Evolutionary conservation across 1,140 invertebrate species (phyloP).

Genomic region (Limonius californicus): DNA sequence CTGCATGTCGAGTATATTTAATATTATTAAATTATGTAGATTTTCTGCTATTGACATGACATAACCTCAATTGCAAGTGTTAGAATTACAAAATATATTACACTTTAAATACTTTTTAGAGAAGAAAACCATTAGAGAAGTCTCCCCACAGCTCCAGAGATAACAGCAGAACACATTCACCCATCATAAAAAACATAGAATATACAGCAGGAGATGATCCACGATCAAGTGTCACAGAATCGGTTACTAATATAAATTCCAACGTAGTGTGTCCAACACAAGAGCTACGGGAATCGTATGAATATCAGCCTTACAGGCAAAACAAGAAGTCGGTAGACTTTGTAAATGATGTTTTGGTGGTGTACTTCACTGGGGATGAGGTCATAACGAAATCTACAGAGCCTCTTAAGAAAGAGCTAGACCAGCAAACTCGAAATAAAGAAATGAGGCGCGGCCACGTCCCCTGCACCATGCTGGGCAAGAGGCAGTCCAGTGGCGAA

Average conservation of each 20-base stretch:
- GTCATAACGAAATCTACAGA: conserved; percentile 26
- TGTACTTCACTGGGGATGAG: conserved; percentile 32
- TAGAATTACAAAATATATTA: too few relatives aligned
- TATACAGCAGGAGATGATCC: background rate
- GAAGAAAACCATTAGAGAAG: conserved; percentile 24
- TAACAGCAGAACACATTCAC: conserved; percentile 6
- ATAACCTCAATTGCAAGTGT: too few relatives aligned
- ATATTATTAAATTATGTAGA: too few relatives aligned
- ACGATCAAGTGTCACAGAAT: background rate
- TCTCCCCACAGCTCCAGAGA: conserved; percentile 15
- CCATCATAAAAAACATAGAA: background rate
- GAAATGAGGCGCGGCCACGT: conserved; percentile 29
- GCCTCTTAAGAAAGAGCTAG: conserved; percentile 31
- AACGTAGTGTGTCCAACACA: background rate
- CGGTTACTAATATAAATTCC: background rate
- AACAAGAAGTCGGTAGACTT: conserved; percentile 27
- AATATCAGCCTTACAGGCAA: conserved; percentile 27
- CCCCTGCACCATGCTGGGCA: conserved; percentile 19
- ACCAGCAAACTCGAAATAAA: conserved; percentile 33
- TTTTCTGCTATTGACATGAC: too few relatives aligned
- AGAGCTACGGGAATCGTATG: conserved; percentile 16
- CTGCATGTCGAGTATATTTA: too few relatives aligned
- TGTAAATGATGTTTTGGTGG: conserved; percentile 29
- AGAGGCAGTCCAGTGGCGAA: conserved; percentile 17
- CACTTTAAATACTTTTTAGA: too few relatives aligned